Conservation (phyloP, 2,113 vertebrate species). For the Lucifuga dentata region DNA sequence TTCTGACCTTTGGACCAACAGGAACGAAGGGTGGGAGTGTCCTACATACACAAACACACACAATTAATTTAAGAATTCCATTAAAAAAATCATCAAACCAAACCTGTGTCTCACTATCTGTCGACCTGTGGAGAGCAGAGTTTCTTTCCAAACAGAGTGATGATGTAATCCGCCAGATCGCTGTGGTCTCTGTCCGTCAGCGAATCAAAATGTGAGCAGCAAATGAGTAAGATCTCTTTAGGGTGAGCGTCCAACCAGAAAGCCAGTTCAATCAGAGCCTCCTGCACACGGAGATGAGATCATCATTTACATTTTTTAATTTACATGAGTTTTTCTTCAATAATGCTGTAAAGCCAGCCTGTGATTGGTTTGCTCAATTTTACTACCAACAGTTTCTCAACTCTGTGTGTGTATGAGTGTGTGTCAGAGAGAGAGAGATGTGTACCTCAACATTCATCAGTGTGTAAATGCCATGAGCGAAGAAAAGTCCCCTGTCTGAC, state of each 20-base stretch:
- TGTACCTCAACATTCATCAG: slow-evolving; percentile 86
- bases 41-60: slow-evolving; percentile 56
- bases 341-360: too few species aligned
- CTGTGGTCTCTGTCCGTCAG: slow-evolving; percentile 69
- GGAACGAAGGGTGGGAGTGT: slow-evolving; percentile 67
- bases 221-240: slow-evolving; percentile 78
- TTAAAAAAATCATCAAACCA: too few species aligned
- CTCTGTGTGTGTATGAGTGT: background rate
- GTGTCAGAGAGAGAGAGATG: too few species aligned
- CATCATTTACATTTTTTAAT: background rate
- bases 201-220: slow-evolving; percentile 76
- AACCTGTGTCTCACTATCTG: too few species aligned
- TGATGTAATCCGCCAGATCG: slow-evolving; percentile 71
- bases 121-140: slow-evolving; percentile 72
- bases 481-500: slow-evolving; percentile 80
- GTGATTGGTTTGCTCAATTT: too few species aligned
- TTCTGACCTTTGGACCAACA: slow-evolving; percentile 79
- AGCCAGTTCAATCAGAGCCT: slow-evolving; percentile 72
- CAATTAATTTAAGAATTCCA: background rate
- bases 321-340: too few species aligned
- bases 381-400: too few species aligned
- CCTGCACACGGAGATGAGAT: slow-evolving; percentile 62
- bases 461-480: slow-evolving; percentile 91
- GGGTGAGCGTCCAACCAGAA: slow-evolving; percentile 77
- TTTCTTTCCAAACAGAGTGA: slow-evolving; percentile 70